Percentiles rank a stretch among this genome's conserved stretches.
Conservation (phyloP, 2,113 vertebrate species). For the Odocoileus virginianus region DNA sequence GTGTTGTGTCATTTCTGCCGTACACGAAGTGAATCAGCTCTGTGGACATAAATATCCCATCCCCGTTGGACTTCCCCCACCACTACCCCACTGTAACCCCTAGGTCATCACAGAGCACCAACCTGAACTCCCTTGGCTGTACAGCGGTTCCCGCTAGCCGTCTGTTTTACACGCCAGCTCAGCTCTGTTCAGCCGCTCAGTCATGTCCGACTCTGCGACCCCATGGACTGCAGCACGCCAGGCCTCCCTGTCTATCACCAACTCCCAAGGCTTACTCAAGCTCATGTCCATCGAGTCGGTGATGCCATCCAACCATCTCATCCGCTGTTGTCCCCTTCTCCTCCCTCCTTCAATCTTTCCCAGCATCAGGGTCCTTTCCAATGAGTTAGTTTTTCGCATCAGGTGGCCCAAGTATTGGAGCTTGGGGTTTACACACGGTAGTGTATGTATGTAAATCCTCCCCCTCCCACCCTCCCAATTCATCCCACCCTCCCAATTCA, state of each 20-base stretch:
- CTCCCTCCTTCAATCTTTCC: neutral
- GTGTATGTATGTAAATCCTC: neutral
- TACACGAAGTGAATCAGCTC: neutral
- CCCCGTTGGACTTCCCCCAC: neutral
- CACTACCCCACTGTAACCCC: neutral
- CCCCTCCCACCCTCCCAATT: neutral
- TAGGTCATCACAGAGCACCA: neutral
- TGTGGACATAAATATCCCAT: neutral
- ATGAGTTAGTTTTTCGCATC: neutral
- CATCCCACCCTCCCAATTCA: neutral
- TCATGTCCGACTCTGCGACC: neutral
- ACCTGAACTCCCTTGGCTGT: neutral
- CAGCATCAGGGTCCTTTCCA: neutral
- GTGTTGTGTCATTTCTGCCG: neutral
- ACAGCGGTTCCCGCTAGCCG: rapidly evolving
- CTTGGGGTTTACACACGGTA: neutral
- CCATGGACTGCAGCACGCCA: neutral
- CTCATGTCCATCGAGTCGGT: neutral
- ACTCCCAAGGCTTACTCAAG: neutral
- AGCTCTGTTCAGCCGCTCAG: neutral
- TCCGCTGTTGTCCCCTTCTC: neutral
- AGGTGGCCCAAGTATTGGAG: neutral
- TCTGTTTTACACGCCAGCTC: neutral
- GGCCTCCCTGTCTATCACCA: neutral
- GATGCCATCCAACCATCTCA: neutral